Base-by-base conservation (phyloP, 2,888 invertebrate species). In the Nomada lathburiana region DNA sequence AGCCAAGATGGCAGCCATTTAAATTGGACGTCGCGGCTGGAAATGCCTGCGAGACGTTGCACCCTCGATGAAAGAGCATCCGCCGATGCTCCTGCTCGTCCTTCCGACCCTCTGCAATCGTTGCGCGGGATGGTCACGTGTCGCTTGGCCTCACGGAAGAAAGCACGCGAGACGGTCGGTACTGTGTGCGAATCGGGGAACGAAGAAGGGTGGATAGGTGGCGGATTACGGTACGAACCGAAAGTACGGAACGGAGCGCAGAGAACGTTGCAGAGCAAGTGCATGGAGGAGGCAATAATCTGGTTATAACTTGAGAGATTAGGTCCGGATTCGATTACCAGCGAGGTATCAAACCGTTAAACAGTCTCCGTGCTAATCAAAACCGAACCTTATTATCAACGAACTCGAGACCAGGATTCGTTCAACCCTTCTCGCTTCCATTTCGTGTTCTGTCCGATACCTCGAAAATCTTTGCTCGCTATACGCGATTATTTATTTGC, bases 251-350 rank as follows among this genome's bases (percentile, higher is more conserved):
- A 87, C 88, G 86, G 88, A 89, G 88, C 86, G 89, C 83, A 86
- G 88, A 86, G 87, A 89, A 86, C 90, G 90, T 86, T 87, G 90
- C 89, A 90, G 89, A 91, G 92, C 89, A 90, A 92, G 92, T 92
- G 92, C 92, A 93, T 91, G 93, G 93, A 93, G 93, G 92, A 93
- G 93, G 94, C 92, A 94, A 94, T 94, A 94, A 94, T 94, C 93
- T 90, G 92, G 93, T 94, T 94, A 94, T 93, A 94, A 94, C 93
- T 94, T 94, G 94, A 94, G 94, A 94, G 94, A 94, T 94, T 94
- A 94, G 94, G 93, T 94, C 93, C 92, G 93, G 93, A 94, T 94
- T 94, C 93, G 94, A 94, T 94, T 94, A 94, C 93, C 91, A 91
- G 92, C 92, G 93, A 94, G 94, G 94, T 94, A 94, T 93, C 93